A percentile compares a stretch with the other conserved stretches of the same genome.
phyloP scores from a whole-genome alignment of 2,888 invertebrate species.

The Gymnosoma rotundatum region DNA sequence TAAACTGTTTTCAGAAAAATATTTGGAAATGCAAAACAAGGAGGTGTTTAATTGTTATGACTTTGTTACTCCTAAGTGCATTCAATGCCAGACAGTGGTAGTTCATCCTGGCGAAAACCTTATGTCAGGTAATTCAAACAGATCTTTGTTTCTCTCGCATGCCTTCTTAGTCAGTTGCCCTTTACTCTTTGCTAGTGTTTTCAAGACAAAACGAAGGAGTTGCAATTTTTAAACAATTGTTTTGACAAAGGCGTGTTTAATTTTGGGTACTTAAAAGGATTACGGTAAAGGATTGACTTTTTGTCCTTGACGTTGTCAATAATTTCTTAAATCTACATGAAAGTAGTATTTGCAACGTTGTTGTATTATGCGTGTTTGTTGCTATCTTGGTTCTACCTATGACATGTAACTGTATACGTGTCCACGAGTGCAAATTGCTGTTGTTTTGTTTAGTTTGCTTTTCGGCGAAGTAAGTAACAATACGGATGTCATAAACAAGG shows the following conservation, averaged over 20 bases:
- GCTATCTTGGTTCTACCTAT: background rate
- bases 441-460: conserved; percentile 6
- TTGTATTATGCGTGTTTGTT: background rate
- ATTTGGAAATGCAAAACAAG: conserved; percentile 69
- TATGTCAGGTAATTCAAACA: conserved; percentile 23
- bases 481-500: background rate
- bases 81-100: conserved; percentile 46
- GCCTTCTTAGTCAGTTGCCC: conserved; percentile 68
- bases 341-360: background rate
- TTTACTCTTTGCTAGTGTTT: conserved; percentile 74
- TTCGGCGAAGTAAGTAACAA: conserved; percentile 36
- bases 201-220: conserved; percentile 72
- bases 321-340: conserved; percentile 36
- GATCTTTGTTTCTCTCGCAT: background rate
- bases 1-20: conserved; percentile 1
- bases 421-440: conserved; percentile 30
- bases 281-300: conserved; percentile 82
- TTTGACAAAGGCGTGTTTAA: conserved; percentile 80
- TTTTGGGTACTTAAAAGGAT: conserved; percentile 82
- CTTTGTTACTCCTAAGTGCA: conserved; percentile 76
- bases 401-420: background rate
- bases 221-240: conserved; percentile 73
- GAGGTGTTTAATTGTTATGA: conserved; percentile 80
- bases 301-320: conserved; percentile 75
- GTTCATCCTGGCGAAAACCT: conserved; percentile 48